Evolutionary conservation across 2,797 vertebrate species (phyloP).

Genomic region (Lophotriccus pileatus): DNA sequence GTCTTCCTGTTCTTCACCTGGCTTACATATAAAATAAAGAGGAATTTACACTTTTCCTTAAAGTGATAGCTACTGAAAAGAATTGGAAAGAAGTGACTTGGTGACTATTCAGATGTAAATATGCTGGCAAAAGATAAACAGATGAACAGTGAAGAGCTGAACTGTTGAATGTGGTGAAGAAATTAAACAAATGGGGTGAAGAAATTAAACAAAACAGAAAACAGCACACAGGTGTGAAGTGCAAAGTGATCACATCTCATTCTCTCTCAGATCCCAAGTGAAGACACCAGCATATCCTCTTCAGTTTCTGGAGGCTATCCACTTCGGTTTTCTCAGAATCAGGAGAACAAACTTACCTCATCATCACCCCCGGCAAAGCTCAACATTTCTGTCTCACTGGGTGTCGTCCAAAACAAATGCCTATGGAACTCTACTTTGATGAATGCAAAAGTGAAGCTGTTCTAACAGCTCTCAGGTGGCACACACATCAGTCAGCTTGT

Average conservation of each 20-base stretch:
- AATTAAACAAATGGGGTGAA: not conserved
- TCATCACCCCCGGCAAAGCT: not conserved
- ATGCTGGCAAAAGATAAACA: not conserved
- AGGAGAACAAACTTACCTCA: constrained; percentile 7
- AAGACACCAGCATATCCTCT: not conserved
- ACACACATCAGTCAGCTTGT: not conserved
- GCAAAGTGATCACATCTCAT: not conserved
- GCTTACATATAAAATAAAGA: not conserved
- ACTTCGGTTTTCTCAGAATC: not conserved
- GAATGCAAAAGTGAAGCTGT: not conserved
- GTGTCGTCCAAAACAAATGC: not conserved
- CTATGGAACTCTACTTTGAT: not conserved
- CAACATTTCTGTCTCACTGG: not conserved
- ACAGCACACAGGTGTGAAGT: not conserved
- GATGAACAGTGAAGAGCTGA: not conserved
- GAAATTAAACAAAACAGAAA: not conserved
- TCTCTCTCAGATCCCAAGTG: not conserved
- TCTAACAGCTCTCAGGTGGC: not conserved
- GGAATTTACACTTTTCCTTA: not conserved
- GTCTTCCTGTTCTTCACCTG: not conserved
- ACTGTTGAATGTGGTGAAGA: not conserved
- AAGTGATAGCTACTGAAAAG: not conserved
- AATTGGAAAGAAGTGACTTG: not conserved
- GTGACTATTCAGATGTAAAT: not conserved
- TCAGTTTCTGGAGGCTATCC: not conserved